Base-by-base conservation (phyloP, 2,888 invertebrate species). In the Oligia latruncula region DNA sequence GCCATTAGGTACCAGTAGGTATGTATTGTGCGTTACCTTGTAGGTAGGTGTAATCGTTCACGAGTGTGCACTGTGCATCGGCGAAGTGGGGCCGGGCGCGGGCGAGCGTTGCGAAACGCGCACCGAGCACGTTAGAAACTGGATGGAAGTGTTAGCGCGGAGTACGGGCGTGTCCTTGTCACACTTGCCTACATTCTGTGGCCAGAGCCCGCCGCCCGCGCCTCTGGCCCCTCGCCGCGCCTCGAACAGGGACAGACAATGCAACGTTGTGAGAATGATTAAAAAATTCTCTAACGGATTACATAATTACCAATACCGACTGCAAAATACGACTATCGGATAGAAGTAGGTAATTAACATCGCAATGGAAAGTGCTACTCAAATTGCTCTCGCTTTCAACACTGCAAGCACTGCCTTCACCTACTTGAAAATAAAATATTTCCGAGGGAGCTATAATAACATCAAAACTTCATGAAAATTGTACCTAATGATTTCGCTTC, bases 151-250 rank as follows among this genome's bases (percentile, higher is more conserved):
- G 95, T 95, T 96, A 94, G 95, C 94, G 94, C 95, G 93, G 93
- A 94, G 96, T 96, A 96, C 96, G 95, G 96, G 96, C 95, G 96
- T 96, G 96, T 96, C 96, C 96, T 97, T 97, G 96, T 96, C 96
- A 96, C 96, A 96, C 94, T 97, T 97, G 96, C 96, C 96, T 96
- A 96, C 96, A 97, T 97, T 96, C 95, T 95, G 94, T 92, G 93
- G 94, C 95, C 92, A 92, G 92, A 94, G 93, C 92, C 92, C 94
- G 91, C 94, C 94, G 92, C 95, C 93, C 94, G 91, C 94, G 86
- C 94, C 91, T 89, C 91, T 83, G 87, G 80, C 92, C 89, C 93
- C 92, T 90, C 90, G 87, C 91, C 92, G 89, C 91, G 88, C 92
- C 93, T 91, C 92, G 91, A 92, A 92, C 92, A 94, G 94, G 93